Conservation (phyloP, 2,888 invertebrate genomes). For the Macrosoma leucophasiata region DNA sequence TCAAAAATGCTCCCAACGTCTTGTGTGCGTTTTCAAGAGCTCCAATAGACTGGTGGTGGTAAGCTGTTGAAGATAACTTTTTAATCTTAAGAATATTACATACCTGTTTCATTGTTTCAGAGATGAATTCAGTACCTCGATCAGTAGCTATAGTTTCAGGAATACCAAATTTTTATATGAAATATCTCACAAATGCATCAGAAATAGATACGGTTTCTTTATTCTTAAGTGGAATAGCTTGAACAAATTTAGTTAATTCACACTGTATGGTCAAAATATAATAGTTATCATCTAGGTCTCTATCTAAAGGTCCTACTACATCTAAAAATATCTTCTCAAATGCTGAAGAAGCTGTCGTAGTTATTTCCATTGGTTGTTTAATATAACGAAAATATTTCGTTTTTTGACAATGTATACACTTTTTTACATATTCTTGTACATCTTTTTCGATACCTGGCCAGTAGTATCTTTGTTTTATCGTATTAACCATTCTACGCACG, state of each 20-base stretch:
- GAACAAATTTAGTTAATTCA: conserved; percentile 11
- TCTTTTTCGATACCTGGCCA: conserved; percentile 12
- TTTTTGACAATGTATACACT: conserved; percentile 8
- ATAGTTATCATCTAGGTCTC: conserved; percentile 11
- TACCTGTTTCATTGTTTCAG: too few relatives aligned
- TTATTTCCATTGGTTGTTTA: conserved; percentile 17
- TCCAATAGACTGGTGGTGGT: conserved; percentile 20
- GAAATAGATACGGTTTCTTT: conserved; percentile 14
- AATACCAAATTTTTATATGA: conserved; percentile 14
- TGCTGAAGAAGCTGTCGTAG: conserved; percentile 15
- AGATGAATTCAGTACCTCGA: conserved; percentile 13
- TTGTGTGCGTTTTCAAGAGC: conserved; percentile 21
- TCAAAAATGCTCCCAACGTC: conserved; percentile 9
- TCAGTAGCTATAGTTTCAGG: conserved; percentile 12
- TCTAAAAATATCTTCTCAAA: conserved; percentile 22
- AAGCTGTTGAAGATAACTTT: conserved; percentile 18
- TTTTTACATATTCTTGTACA: conserved; percentile 7
- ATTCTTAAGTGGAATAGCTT: conserved; percentile 6
- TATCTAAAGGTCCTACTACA: conserved; percentile 19
- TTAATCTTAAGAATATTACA: conserved; percentile 18
- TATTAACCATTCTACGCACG: conserved; percentile 10
- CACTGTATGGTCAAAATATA: conserved; percentile 18
- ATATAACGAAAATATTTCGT: conserved; percentile 7
- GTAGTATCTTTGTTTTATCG: conserved; percentile 11
- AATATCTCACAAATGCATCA: conserved; percentile 14